Percentiles rank a stretch among this genome's conserved stretches.
These are phyloP conservation scores for Leptinotarsa undecemlineata DNA, from an alignment of 1,140 invertebrate genomes.

Conservation along the genomic window DNA sequence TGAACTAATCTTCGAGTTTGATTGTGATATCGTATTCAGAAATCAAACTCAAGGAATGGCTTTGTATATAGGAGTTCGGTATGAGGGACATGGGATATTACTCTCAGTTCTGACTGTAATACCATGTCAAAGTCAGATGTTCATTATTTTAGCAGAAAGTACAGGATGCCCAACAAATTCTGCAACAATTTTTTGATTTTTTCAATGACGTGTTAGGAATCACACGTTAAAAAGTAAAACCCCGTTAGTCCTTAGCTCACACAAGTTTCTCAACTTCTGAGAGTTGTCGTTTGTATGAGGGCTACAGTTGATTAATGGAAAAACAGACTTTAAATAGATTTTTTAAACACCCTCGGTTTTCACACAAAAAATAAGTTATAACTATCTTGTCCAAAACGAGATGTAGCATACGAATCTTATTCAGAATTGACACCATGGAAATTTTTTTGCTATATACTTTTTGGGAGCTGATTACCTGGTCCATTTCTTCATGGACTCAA, in stretches of 20 bases:
- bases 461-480: too few species aligned
- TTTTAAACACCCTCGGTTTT: not conserved
- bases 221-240: too few species aligned
- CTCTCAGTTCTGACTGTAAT: not conserved
- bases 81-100: not conserved
- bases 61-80: not conserved
- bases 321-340: too few species aligned
- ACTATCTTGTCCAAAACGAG: too few species aligned
- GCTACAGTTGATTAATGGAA: too few species aligned
- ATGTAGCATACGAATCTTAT: too few species aligned
- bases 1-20: not conserved
- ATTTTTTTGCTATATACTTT: too few species aligned
- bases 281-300: too few species aligned
- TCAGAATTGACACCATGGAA: too few species aligned
- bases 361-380: not conserved
- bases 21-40: not conserved
- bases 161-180: not conserved
- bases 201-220: not conserved
- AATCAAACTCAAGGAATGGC: not conserved
- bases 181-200: not conserved
- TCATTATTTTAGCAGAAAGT: not conserved
- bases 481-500: too few species aligned
- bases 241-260: too few species aligned
- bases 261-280: too few species aligned
- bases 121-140: not conserved